phyloP scores from a whole-genome alignment of 2,888 invertebrate species.

The Isotomurus palustris region DNA sequence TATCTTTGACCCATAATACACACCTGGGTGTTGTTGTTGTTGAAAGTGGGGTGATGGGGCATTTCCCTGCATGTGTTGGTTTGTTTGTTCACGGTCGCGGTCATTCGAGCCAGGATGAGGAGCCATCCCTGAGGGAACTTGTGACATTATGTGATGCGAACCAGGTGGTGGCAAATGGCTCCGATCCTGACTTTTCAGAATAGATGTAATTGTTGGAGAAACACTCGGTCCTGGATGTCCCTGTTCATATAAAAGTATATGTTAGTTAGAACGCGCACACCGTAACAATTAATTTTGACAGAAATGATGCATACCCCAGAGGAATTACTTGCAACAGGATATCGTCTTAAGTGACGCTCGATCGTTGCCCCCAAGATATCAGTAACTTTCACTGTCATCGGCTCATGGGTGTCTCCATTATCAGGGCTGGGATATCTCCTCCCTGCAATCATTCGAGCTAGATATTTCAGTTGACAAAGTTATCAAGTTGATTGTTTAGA shows the following conservation, averaged over 20 bases:
- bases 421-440: slow-evolving; percentile 42
- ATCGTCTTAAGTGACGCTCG: slow-evolving; percentile 62
- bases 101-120: not conserved
- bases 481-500: not conserved
- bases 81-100: not conserved
- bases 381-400: slow-evolving; percentile 63
- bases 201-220: slow-evolving; percentile 47
- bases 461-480: not conserved
- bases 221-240: slow-evolving; percentile 44
- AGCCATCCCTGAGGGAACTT: slow-evolving; percentile 52
- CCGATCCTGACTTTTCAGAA: slow-evolving; percentile 44
- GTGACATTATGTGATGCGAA: slow-evolving; percentile 23
- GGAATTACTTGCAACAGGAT: slow-evolving; percentile 31
- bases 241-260: not conserved
- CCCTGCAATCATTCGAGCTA: slow-evolving; percentile 1
- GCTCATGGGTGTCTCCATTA: slow-evolving; percentile 49
- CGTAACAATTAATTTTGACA: not conserved
- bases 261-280: not conserved
- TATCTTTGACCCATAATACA: slow-evolving; percentile 24
- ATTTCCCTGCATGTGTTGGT: slow-evolving; percentile 3
- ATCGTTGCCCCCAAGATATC: slow-evolving; percentile 79
- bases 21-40: not conserved
- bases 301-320: not conserved
- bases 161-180: slow-evolving; percentile 37
- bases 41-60: slow-evolving; percentile 26